Conservation (phyloP, 2,113 vertebrate species). For the Fregetta grallaria region DNA sequence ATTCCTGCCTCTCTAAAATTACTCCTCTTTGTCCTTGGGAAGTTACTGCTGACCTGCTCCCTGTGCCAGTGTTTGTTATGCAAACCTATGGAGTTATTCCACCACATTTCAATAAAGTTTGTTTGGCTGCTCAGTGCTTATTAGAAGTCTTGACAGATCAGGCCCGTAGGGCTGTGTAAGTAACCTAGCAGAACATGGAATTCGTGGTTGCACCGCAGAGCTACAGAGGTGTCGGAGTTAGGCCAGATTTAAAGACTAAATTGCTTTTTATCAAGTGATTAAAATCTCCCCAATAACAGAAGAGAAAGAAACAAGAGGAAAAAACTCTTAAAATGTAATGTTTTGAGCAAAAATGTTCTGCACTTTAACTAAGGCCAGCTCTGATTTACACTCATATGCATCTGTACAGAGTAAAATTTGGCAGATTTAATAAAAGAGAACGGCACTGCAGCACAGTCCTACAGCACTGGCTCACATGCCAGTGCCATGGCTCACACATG, state of each 20-base stretch:
- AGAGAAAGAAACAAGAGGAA: neutral
- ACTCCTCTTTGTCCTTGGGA: neutral
- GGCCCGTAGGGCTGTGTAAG: neutral
- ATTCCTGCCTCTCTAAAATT: neutral
- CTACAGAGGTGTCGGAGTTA: neutral
- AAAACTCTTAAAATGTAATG: neutral
- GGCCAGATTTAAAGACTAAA: neutral
- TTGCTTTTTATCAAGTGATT: neutral
- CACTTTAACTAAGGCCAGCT: neutral
- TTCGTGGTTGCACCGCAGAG: neutral
- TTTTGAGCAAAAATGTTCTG: neutral
- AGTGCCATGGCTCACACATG: neutral
- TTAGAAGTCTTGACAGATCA: neutral
- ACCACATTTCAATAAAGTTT: neutral
- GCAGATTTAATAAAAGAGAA: neutral
- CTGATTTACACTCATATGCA: neutral
- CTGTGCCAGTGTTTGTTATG: neutral
- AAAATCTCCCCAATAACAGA: neutral
- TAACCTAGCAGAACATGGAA: slow-evolving; percentile 11
- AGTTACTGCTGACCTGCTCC: neutral
- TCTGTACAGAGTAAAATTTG: neutral
- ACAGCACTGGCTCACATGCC: neutral
- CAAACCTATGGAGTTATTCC: neutral
- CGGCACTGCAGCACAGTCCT: neutral
- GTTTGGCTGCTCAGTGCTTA: neutral